These are phyloP conservation scores for Daubentonia madagascariensis DNA, from an alignment of 2,113 vertebrate species.

Conservation along the genomic window DNA sequence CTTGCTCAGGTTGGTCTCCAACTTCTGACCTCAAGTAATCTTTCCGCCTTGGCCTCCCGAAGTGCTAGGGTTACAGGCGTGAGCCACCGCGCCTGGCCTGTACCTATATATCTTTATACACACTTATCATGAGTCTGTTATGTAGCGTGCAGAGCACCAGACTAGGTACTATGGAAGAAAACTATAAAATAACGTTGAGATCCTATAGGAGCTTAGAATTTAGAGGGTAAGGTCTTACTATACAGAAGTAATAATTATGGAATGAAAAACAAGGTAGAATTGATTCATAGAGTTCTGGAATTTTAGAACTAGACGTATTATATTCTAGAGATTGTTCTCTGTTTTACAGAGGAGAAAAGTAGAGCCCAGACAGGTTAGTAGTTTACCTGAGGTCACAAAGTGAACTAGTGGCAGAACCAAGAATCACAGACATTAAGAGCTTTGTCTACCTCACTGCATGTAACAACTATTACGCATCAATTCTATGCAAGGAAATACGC, in stretches of 20 bases:
- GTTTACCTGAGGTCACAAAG: background rate
- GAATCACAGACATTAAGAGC: background rate
- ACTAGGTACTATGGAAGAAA: background rate
- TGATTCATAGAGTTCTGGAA: background rate
- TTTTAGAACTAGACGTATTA: constrained; percentile 20
- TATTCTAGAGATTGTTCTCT: background rate
- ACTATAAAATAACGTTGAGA: background rate
- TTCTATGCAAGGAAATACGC: background rate
- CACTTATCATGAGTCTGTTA: background rate
- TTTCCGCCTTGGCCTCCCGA: too few species aligned
- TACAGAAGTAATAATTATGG: background rate
- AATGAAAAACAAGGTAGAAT: constrained; percentile 14
- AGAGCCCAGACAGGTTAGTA: background rate
- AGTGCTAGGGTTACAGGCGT: too few species aligned
- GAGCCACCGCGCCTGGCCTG: background rate
- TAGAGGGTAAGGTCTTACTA: background rate
- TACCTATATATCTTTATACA: background rate
- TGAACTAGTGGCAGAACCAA: background rate
- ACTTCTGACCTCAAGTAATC: too few species aligned
- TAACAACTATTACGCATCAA: background rate
- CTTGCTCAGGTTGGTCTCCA: too few species aligned
- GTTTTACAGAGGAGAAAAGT: background rate
- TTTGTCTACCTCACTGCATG: background rate
- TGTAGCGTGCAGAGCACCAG: background rate
- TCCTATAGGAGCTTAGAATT: background rate